Evolutionary conservation across 1,140 invertebrate genomes (phyloP).

Genomic region (Drosophila willistoni): DNA sequence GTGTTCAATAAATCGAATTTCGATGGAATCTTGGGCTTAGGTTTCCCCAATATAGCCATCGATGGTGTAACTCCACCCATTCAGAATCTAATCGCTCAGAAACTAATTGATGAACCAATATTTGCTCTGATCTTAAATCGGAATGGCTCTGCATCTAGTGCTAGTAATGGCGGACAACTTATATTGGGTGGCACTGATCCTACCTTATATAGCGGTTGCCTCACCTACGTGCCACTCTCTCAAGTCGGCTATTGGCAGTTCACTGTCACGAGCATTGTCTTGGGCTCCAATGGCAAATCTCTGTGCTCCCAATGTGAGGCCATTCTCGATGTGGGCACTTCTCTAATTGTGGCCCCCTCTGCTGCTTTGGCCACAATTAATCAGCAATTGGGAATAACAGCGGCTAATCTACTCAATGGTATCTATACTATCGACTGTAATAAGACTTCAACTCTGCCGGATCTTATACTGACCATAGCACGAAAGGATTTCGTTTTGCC

Average conservation of each 20-base stretch:
- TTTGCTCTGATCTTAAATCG: conserved; percentile 95
- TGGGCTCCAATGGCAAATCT: conserved; percentile 70
- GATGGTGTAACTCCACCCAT: conserved; percentile 96
- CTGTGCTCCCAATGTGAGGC: conserved; percentile 91
- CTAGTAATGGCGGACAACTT: conserved; percentile 91
- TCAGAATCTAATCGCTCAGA: conserved; percentile 95
- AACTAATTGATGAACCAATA: conserved; percentile 89
- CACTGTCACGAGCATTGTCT: conserved; percentile 89
- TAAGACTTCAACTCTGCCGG: conserved; percentile 32
- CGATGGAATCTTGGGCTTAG: conserved; percentile 98
- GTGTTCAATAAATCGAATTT: conserved; percentile 97
- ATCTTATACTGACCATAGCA: conserved; percentile 58
- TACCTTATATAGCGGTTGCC: conserved; percentile 92
- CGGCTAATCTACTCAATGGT: conserved; percentile 82
- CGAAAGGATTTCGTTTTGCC: conserved; percentile 48
- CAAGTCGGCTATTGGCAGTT: conserved; percentile 98
- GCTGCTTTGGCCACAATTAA: conserved; percentile 92
- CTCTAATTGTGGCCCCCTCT: conserved; percentile 94
- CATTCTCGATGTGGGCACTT: conserved; percentile 99
- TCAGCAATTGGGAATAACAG: conserved; percentile 88
- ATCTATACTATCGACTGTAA: conserved; percentile 87
- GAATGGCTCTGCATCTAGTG: conserved; percentile 86
- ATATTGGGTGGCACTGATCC: conserved; percentile 97
- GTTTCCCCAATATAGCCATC: conserved; percentile 93
- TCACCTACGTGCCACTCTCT: conserved; percentile 94